These are phyloP conservation scores for Glyphotaelius pellucidus DNA, from an alignment of 2,888 invertebrate species.

Conservation along the genomic window DNA sequence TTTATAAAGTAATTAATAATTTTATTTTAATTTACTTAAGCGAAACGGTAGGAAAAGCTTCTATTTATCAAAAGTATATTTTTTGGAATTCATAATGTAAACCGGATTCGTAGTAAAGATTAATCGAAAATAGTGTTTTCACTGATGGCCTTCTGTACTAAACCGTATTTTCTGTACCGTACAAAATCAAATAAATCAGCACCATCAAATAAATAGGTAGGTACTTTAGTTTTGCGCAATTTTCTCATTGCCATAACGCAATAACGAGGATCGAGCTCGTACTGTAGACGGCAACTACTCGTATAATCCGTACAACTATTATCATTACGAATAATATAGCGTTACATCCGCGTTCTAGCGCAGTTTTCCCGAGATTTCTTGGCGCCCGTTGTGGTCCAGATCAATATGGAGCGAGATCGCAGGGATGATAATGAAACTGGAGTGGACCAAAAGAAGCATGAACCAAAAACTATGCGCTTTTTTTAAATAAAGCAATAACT, in stretches of 20 bases:
- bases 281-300: not conserved
- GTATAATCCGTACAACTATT: constrained; percentile 4
- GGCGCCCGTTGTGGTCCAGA: constrained; percentile 24
- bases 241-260: not conserved
- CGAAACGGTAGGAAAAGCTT: too few relatives aligned
- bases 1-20: too few relatives aligned
- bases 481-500: not conserved
- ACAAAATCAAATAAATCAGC: not conserved
- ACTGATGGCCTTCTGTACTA: too few relatives aligned
- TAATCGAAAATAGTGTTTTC: too few relatives aligned
- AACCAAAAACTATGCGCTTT: not conserved
- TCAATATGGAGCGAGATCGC: constrained; percentile 2
- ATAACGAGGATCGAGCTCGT: not conserved
- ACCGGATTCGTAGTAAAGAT: too few relatives aligned
- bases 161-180: not conserved
- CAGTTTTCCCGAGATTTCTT: not conserved
- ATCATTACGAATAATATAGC: not conserved
- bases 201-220: not conserved
- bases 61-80: too few relatives aligned
- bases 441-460: not conserved
- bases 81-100: too few relatives aligned
- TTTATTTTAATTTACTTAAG: too few relatives aligned
- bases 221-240: not conserved
- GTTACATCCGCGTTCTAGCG: not conserved
- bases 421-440: not conserved